Base-by-base conservation (phyloP, 2,888 invertebrate genomes). In the Epistrophella euchroma region DNA sequence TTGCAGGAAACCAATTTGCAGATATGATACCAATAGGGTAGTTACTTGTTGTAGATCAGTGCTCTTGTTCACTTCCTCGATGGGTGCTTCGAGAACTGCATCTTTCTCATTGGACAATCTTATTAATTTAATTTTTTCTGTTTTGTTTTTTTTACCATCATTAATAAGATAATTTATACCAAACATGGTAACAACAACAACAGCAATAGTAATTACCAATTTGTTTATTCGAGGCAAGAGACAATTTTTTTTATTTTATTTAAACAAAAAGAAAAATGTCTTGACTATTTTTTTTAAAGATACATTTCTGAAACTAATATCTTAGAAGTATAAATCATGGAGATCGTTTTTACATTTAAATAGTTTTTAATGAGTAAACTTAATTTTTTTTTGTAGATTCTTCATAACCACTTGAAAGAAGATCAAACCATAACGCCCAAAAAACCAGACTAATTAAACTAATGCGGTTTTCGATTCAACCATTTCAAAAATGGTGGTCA, bases 1-100 rank as follows among this genome's bases (percentile, higher is more conserved):
- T 55, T 86, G 77, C 35, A 86, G 58, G 11, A 86, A 19, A 52
- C 74, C 64, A 22, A 86, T 52, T 71, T 82, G 82, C 7, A 86
- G 10, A 86, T 78, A 86, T 17, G 82, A 77, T 19, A 82, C 25
- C 40, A 86, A 77, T 45, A 86, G 45, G 32, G 43, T 78, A 28
- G 50, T n/a, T 52, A 82, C 86, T 71, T 86, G 62, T 13, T 47
- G 66, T 1, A 50, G 25, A 19, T 78, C 74, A 37, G 17, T 56
- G 43, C 43, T 58, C 6, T 47, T 60, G 17, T 56, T 43, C 25
- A 47, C 32, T 37, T 47, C 47, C 6, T 50, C 60, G 43, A 25
- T 17, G 11, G 66, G 11, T 10, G 25, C 25, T 32, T 15, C 58
- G 4, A 22, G 19, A 47, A 15, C 35, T 22, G 25, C 62, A 64